phyloP scores from a whole-genome alignment of 1,140 invertebrate species.

The Drosophila ogumai region DNA sequence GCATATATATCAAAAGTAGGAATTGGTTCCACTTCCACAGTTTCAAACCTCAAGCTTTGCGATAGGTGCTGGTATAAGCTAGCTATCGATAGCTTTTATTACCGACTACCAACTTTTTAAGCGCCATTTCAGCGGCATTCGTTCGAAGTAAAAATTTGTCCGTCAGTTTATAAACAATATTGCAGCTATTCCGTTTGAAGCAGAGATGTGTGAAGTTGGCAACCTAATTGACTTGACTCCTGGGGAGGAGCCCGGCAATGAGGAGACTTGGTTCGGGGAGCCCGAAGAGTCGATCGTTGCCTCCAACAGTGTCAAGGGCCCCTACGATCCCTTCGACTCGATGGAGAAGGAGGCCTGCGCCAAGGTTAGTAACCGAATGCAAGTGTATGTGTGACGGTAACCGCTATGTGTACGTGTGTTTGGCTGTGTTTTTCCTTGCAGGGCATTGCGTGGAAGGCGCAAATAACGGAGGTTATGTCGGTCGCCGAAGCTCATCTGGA shows the following conservation, averaged over 20 bases:
- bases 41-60: background rate
- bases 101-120: no score
- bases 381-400: conserved; percentile 3
- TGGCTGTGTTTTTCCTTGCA: conserved; percentile 1
- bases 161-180: conserved; percentile 6
- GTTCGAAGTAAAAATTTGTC: conserved; percentile 34
- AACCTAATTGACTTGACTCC: conserved; percentile 63
- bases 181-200: background rate
- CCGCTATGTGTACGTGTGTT: background rate
- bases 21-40: background rate
- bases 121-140: conserved; percentile 5
- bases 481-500: conserved; percentile 16
- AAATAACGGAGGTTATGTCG: background rate
- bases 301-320: conserved; percentile 52
- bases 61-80: background rate
- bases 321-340: conserved; percentile 78
- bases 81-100: background rate
- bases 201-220: conserved; percentile 56
- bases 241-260: conserved; percentile 45
- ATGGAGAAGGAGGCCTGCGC: conserved; percentile 74
- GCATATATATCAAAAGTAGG: background rate
- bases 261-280: conserved; percentile 34
- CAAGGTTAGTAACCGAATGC: conserved; percentile 52
- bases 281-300: conserved; percentile 7
- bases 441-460: conserved; percentile 34